A percentile compares a stretch with the other conserved stretches of the same genome.
Evolutionary conservation across 2,888 invertebrate species (phyloP).

Genomic region (Noctuana brunneofusca): DNA sequence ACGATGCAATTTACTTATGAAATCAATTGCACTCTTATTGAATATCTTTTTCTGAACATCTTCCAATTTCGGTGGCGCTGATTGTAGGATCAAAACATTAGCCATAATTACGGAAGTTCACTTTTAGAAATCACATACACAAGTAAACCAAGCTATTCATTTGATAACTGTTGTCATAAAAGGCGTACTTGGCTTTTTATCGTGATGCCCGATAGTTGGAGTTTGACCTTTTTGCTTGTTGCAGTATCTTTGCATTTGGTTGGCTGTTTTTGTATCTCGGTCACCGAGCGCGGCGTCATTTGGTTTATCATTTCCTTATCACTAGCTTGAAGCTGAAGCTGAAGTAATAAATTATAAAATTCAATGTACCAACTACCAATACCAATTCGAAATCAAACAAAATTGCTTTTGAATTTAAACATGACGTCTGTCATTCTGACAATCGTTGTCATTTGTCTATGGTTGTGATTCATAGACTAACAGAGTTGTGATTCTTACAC

Average conservation of each 20-base stretch:
- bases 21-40: conserved; percentile 79
- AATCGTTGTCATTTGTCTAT: too few species aligned
- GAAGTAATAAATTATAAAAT: not conserved
- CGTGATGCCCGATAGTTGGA: conserved; percentile 13
- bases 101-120: conserved; percentile 38
- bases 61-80: conserved; percentile 79
- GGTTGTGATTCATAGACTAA: too few species aligned
- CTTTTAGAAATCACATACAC: not conserved
- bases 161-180: conserved; percentile 12
- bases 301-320: conserved; percentile 24
- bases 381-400: too few species aligned
- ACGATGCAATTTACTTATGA: conserved; percentile 77
- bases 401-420: too few species aligned
- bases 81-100: conserved; percentile 68
- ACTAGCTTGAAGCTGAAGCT: not conserved
- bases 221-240: conserved; percentile 29
- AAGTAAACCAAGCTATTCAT: not conserved
- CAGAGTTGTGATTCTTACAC: too few species aligned
- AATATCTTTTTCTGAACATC: conserved; percentile 81
- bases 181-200: conserved; percentile 22
- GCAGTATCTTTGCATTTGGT: conserved; percentile 20
- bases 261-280: conserved; percentile 20
- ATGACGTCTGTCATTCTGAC: too few species aligned
- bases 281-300: too few species aligned
- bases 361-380: not conserved